Evolutionary conservation across 2,113 vertebrate species (phyloP), one percentile per base, ranked within the genome.

Genomic region (Menidia beryllina): DNA sequence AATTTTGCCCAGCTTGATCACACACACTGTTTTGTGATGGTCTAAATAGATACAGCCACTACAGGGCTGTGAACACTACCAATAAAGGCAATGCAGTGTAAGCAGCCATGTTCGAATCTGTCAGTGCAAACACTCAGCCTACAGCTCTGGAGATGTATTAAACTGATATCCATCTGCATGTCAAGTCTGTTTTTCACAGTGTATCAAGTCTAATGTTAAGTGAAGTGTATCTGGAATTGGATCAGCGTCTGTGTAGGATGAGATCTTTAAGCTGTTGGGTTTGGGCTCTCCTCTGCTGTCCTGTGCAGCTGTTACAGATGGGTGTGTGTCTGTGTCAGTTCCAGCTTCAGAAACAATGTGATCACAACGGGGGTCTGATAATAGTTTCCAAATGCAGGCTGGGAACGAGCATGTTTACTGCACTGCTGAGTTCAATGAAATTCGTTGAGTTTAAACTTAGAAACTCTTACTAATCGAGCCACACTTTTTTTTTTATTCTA

Each of bases 21-120:
- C 49, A 79, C 71, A 30, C 25, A 38, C 38, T 81, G 61, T 25
- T n/a, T n/a, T 41, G 75, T 61, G 88, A 92, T 92, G 67, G 61
- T 87, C 75, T 71, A 74, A 69, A 81, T 83, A 85, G 90, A 92
- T 93, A 90, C 47, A 56, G 56, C 75, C 51, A 54, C 63, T 53
- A 80, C 75, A 52, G 58, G 75, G 56, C 73, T 73, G 77, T 88
- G 89, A 91, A 90, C 90, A 92, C 89, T 87, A 92, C 92, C 91
- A 90, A 89, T 91, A 91, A 94, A 93, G 91, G 92, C 79, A 91
- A 79, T 76, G 66, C 60, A 75, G 64, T 77, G 38, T 66, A 54
- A 62, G 78, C 75, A 60, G 63, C 61, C 59, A 62, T 81, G 72
- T 71, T 49, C 55, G 78, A 76, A 82, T 72, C 69, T 52, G 69